Base-by-base conservation (phyloP, 1,140 invertebrate genomes). In the Stegodyphus dumicola region DNA sequence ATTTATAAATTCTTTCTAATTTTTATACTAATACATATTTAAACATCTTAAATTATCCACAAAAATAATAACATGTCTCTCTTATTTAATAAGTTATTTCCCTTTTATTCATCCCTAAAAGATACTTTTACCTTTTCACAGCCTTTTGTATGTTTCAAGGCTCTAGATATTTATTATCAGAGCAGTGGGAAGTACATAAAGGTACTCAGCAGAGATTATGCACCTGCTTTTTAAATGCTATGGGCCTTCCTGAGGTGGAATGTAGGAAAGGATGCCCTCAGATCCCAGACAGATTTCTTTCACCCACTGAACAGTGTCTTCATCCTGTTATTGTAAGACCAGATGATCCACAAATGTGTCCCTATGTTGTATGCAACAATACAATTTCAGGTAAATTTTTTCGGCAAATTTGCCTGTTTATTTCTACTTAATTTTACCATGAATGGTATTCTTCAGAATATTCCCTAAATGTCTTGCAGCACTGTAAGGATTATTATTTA, bases 331-430 rank as follows among this genome's bases (percentile, higher is more conserved):
- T 89, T 49, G 85, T 89, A 6, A 87, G 74, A 6, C 88, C 87
- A 11, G 88, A 89, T 11, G 88, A 88, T 67, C 88, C 88, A 11
- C 71, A 86, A 0, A 85, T 89, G 70, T 89, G 89, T 71, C 88
- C 89, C 54, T 89, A 89, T 77, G 88, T 89, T 18, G 81, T 89
- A n/a, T 89, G 89, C 73, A 89, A 89, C 71, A 88, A 89, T 53
- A 85, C 88, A 15, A 73, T 81, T 7, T 70, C 79, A 83, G 89
- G 88, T 89, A 88, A 78, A 6, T 10, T 9, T 15, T 10, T 60
- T 10, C 9, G 56, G 9, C 15, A 10, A 9, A 60, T 2, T 60
- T 9, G 56, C 56, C 56, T 60, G 15, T 60, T 60, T 10, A 60
- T 60, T 60, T 15, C 15, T 10, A 1, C 56, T 10, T 15, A 9